Evolutionary conservation across 2,888 invertebrate genomes (phyloP).

Genomic region (Acanthosepion esculentum): DNA sequence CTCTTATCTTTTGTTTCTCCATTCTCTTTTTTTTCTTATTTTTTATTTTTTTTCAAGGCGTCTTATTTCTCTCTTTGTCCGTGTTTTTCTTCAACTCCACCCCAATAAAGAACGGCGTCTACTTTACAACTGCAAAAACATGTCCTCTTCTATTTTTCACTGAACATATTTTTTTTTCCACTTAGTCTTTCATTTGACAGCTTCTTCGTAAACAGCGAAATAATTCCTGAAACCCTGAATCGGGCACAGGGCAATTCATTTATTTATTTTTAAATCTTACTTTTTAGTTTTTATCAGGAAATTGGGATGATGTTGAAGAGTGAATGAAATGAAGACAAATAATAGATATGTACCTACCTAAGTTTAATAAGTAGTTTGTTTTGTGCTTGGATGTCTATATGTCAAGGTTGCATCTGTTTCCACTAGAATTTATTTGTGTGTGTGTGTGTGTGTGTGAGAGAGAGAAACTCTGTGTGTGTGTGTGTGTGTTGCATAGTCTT

Average conservation of each 20-base stretch:
- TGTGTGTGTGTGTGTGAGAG: no score
- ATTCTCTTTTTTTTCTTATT: no score
- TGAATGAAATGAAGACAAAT: neutral
- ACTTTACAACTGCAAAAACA: neutral
- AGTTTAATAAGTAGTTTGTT: neutral
- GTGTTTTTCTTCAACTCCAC: neutral
- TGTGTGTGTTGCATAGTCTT: no score
- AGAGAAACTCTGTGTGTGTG: no score
- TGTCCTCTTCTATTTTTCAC: neutral
- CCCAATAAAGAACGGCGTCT: neutral
- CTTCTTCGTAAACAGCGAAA: slow-evolving; percentile 14
- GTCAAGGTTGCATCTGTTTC: neutral
- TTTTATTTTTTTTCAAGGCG: neutral
- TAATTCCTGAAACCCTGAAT: neutral
- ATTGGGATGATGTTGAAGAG: no score
- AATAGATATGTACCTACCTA: neutral
- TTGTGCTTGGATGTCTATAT: neutral
- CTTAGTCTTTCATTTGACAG: neutral
- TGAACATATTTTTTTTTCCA: neutral
- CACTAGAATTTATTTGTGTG: no score
- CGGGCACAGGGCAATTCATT: neutral
- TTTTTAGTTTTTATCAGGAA: neutral
- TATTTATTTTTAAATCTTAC: neutral
- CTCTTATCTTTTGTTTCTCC: no score
- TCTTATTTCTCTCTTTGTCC: neutral